Base-by-base conservation (phyloP, 1,140 invertebrate genomes). In the Cyclina sinensis region DNA sequence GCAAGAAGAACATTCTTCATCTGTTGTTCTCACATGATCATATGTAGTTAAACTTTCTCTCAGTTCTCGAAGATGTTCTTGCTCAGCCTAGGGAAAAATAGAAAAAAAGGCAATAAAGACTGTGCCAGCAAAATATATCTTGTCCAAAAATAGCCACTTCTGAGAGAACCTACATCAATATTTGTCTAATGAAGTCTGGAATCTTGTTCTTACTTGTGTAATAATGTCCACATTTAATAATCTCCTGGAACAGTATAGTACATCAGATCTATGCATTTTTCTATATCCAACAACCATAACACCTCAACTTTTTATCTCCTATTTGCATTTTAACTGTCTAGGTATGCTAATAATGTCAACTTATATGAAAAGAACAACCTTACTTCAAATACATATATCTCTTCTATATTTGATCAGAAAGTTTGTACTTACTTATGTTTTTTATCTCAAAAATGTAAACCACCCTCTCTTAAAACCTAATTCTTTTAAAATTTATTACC, bases 41-140 rank as follows among this genome's bases (percentile, higher is more conserved):
- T 65, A 18, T 4, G 24, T 30, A 30, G 59, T 4, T 65, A 35
- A 27, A 27, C 11, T 65, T 35, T 65, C 14, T 65, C 24, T 65
- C 59, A 76, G 51, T 48, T 76, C 73, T 27, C 51, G 73, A 48
- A 76, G 37, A 76, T 30, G 73, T 5, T 9, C 24, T 76, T 51
- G 73, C n/a, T 76, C 73, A 46, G 73, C 73, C 73, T 76, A 46
- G 51, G 39, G 24, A 54, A 54, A 54, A 54, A 54, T 54, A 54
- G 3, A 54, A 54, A 54, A 54, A n/a, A 54, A 54, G 43, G 14
- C 43, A 7, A 43, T 43, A 7, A 43, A 43, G 4, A 7, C 43
- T 7, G 4, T 43, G 43, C 43, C 43, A 7, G 43, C 43, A 43
- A 7, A 43, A 43, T 43, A 14, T 43, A 43, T 43, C 43, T 14